These are phyloP conservation scores for Ammospiza caudacuta DNA, from an alignment of 2,113 vertebrate species.

Conservation along the genomic window DNA sequence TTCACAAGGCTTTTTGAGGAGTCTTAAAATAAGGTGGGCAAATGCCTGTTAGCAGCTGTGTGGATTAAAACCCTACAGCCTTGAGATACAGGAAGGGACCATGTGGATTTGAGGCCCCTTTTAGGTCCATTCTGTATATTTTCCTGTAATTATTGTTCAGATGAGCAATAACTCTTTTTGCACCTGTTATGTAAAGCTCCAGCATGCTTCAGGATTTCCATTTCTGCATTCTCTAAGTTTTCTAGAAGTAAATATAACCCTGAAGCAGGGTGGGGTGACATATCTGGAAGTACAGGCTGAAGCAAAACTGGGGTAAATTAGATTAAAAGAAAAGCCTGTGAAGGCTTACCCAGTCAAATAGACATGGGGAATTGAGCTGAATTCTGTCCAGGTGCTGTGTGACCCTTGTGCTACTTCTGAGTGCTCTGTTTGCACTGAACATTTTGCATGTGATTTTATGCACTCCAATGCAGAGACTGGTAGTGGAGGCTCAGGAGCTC, in stretches of 20 bases:
- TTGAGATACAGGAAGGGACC: neutral
- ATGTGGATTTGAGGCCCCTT: neutral
- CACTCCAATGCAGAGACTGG: neutral
- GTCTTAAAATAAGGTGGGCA: neutral
- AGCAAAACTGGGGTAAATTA: neutral
- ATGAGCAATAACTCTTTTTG: neutral
- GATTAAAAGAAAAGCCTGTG: neutral
- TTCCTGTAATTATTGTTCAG: neutral
- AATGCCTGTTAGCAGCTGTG: neutral
- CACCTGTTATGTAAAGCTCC: neutral
- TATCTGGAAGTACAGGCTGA: neutral
- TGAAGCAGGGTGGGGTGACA: rapidly evolving
- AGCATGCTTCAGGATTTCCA: neutral
- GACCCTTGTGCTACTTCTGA: neutral
- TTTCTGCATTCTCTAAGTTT: neutral
- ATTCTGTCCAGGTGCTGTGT: neutral
- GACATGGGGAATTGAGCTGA: neutral
- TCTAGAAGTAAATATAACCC: neutral
- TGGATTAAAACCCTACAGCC: neutral
- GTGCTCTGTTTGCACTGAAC: neutral
- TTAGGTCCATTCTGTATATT: neutral
- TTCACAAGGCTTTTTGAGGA: neutral
- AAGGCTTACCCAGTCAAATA: neutral
- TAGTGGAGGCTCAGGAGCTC: neutral
- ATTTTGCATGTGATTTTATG: neutral